Evolutionary conservation across 2,888 invertebrate species (phyloP).

Genomic region (Amphipyra berbera): DNA sequence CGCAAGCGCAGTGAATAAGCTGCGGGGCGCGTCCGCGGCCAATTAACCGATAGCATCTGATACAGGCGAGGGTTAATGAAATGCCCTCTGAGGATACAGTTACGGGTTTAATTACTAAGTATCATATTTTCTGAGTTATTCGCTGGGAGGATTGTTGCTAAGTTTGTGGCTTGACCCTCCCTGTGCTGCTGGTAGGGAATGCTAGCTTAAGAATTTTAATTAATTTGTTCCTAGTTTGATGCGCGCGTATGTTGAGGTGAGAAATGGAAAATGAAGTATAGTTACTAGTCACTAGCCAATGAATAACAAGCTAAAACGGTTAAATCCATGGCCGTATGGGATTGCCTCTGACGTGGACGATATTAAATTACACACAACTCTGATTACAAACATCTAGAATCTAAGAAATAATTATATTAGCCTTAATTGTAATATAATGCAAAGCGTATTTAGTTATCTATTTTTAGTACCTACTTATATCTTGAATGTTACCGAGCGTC

Average conservation of each 20-base stretch:
- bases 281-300: too few relatives aligned
- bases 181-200: neutral
- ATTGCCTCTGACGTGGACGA: too few relatives aligned
- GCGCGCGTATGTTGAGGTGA: too few relatives aligned
- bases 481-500: too few relatives aligned
- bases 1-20: constrained; percentile 26
- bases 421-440: too few relatives aligned
- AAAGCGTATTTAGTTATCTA: too few relatives aligned
- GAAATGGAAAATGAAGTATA: neutral
- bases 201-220: neutral
- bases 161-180: constrained; percentile 5
- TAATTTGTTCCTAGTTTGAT: neutral
- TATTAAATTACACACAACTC: too few relatives aligned
- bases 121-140: constrained; percentile 58
- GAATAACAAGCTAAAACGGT: too few relatives aligned
- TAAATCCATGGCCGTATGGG: too few relatives aligned
- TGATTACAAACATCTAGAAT: too few relatives aligned
- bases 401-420: too few relatives aligned
- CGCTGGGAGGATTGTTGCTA: constrained; percentile 29
- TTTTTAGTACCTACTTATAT: too few relatives aligned
- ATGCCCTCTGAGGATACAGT: constrained; percentile 52
- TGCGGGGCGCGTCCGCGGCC: constrained; percentile 36
- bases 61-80: constrained; percentile 57
- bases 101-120: constrained; percentile 55
- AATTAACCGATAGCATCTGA: constrained; percentile 58